Percentiles rank a stretch among this genome's conserved stretches.
Conservation (phyloP, 2,113 vertebrate species). For the Cyanoderma ruficeps region DNA sequence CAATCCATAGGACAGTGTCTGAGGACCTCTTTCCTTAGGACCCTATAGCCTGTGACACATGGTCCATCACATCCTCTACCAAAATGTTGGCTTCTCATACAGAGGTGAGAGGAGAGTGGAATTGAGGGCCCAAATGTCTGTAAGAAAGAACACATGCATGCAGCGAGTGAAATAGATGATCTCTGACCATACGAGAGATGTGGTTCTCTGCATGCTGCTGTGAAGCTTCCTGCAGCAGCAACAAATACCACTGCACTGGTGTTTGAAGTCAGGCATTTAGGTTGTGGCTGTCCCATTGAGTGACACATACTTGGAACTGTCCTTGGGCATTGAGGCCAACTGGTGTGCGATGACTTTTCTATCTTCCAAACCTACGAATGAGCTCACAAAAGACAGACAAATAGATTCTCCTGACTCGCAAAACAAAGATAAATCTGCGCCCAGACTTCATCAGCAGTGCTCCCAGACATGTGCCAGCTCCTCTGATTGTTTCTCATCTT, state of each 20-base stretch:
- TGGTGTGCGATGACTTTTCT: not conserved
- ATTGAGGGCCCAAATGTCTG: not conserved
- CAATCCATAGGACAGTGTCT: not conserved
- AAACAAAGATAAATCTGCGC: not conserved
- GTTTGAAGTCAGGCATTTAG: not conserved
- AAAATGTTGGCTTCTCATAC: not conserved
- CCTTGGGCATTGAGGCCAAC: not conserved
- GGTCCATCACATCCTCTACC: not conserved
- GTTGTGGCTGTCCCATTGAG: not conserved
- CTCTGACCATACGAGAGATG: not conserved
- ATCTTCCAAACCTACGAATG: rapidly evolving
- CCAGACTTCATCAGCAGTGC: not conserved
- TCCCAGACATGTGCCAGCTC: not conserved
- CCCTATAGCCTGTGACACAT: not conserved
- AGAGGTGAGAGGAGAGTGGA: not conserved
- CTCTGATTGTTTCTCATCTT: not conserved
- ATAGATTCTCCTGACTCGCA: not conserved
- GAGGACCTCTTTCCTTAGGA: not conserved
- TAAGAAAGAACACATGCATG: not conserved
- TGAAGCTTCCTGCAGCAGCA: not conserved
- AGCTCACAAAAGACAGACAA: not conserved
- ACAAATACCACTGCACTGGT: not conserved
- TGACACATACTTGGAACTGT: not conserved
- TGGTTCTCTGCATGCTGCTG: not conserved
- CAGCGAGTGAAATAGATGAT: not conserved